phyloP scores from a whole-genome alignment of 2,888 invertebrate genomes.

The Troides aeacus region DNA sequence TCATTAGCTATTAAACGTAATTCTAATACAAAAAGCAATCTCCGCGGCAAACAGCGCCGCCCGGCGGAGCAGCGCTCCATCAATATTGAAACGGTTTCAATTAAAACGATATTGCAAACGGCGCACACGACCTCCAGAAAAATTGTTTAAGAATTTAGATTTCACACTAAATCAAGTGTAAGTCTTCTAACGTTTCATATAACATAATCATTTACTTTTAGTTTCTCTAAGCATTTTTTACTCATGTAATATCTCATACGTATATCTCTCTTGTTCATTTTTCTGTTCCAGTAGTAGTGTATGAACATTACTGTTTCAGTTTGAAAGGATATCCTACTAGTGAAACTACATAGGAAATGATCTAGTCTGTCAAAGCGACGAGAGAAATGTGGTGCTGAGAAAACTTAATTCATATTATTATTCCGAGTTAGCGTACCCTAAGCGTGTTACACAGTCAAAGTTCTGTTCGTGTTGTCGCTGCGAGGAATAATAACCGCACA shows the following conservation, averaged over 20 bases:
- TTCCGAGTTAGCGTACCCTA: too few species aligned
- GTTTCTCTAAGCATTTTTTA: background rate
- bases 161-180: background rate
- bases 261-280: background rate
- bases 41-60: background rate
- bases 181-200: too few species aligned
- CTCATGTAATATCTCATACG: too few species aligned
- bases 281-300: background rate
- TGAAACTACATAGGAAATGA: too few species aligned
- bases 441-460: too few species aligned
- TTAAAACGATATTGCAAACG: conserved; percentile 18
- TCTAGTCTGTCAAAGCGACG: too few species aligned
- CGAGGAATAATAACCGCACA: too few species aligned
- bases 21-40: conserved; percentile 10
- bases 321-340: too few species aligned
- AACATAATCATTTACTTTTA: background rate
- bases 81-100: conserved; percentile 15
- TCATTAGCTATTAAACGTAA: background rate
- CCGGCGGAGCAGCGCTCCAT: conserved; percentile 5
- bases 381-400: too few species aligned
- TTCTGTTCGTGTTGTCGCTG: too few species aligned
- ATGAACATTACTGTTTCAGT: background rate
- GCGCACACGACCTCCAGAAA: conserved; percentile 7
- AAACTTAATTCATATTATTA: too few species aligned
- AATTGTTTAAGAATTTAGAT: conserved; percentile 9